Evolutionary conservation across 2,888 invertebrate genomes (phyloP), one percentile per base, ranked within the genome.

Genomic region (Drosophila sordidapex): DNA sequence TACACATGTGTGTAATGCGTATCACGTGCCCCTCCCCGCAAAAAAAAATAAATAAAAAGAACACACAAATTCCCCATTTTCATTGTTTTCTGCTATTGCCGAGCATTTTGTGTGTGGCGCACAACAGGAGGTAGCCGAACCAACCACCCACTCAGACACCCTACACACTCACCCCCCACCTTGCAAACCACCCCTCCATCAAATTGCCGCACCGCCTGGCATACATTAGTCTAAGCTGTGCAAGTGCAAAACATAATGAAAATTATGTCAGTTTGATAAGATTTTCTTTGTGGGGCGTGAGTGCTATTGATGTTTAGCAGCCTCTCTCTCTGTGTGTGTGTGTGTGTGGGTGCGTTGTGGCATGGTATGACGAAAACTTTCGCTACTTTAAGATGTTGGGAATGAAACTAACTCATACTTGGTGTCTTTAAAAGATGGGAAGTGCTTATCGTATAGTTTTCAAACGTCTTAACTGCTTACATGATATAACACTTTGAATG

Each of bases 251-350:
- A 76, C 82, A 85, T 89, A 89, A 88, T 85, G 88, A 89, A 86
- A 87, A 85, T 85, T 86, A 85, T 89, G 78, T 86, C 78, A 88
- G 88, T 83, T 85, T 85, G 83, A 88, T 87, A 85, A 82, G 88
- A 87, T 82, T 84, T 87, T 65, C 36, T 46, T 53, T 49, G 8
- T 60, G 64, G 80, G 80, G 77, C 67, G 72, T 64, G 65, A 65
- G 64, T 66, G 61, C 51, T 54, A 58, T 62, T 65, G 58, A 70
- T 70, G 70, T 76, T 13, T 49, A 10, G 21, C 38, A 36, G 43
- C 25, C 54, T 57, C 11, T 27, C 29, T 27, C 46, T 31, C 54
- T 57, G 2, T 31, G n/a, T 21, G 38, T 49, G 60, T 11, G 4
- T 31, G n/a, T 21, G 38, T 49, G 60, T 8, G 27, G 7, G 49